phyloP scores from a whole-genome alignment of 1,140 invertebrate species.

The Zelostemma sp. region DNA sequence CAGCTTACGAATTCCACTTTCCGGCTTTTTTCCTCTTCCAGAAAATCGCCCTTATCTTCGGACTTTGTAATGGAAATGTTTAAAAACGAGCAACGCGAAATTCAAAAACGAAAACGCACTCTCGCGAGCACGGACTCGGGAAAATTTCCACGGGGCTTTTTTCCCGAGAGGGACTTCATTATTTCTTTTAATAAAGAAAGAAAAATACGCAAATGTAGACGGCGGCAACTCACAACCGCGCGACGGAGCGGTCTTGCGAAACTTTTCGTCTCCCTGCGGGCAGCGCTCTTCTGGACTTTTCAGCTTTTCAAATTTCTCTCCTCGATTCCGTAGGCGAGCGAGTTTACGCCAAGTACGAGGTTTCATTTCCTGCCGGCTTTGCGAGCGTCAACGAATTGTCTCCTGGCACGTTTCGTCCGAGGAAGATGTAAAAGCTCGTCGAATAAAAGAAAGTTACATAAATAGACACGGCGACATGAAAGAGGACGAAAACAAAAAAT shows the following conservation, averaged over 20 bases:
- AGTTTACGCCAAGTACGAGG: conserved; percentile 2
- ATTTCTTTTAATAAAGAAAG: conserved; percentile 6
- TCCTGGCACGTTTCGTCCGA: background rate
- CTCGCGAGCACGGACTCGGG: no score
- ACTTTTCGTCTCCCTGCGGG: background rate
- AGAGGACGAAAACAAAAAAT: background rate
- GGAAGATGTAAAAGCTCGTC: background rate
- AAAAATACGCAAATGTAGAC: conserved; percentile 10
- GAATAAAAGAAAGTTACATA: conserved; percentile 9
- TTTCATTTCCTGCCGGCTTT: conserved; percentile 7
- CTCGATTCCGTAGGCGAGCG: background rate
- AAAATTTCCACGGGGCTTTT: background rate
- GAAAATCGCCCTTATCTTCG: background rate
- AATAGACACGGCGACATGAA: background rate
- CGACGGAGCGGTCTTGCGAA: no score
- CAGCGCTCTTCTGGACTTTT: background rate
- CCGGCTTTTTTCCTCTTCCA: background rate
- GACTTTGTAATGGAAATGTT: no score
- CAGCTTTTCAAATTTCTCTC: conserved; percentile 9
- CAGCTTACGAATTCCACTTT: background rate
- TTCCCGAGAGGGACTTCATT: background rate
- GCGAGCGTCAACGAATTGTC: conserved; percentile 6
- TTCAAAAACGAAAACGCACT: no score
- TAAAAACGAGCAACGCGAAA: no score
- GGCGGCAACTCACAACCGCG: no score